Conservation (phyloP, 2,113 vertebrate genomes). For the Bombycilla garrulus region DNA sequence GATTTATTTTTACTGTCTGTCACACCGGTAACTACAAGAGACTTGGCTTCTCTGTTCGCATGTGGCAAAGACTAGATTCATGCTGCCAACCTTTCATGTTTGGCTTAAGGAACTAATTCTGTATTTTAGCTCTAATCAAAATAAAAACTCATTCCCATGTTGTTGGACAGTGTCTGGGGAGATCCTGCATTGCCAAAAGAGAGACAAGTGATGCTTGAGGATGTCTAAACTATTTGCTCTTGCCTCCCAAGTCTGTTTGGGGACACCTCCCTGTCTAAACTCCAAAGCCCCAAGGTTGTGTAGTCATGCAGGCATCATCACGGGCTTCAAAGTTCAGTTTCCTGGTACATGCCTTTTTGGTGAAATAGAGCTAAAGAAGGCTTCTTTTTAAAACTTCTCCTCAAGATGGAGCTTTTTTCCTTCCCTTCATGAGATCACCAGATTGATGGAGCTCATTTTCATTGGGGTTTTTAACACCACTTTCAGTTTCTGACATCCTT, state of each 20-base stretch:
- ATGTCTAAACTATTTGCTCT: neutral
- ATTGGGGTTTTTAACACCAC: neutral
- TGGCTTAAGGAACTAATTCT: neutral
- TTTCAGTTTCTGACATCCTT: neutral
- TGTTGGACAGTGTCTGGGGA: neutral
- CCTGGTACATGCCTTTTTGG: neutral
- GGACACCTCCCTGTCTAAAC: neutral
- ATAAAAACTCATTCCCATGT: neutral
- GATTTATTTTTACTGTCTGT: neutral
- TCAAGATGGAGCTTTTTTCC: neutral
- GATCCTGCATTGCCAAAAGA: neutral
- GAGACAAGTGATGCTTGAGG: neutral
- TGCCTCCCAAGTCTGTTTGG: neutral
- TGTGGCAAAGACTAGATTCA: neutral
- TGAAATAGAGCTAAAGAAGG: neutral
- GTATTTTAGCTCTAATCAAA: neutral
- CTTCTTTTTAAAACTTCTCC: neutral
- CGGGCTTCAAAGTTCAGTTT: neutral
- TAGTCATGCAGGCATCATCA: fast-evolving
- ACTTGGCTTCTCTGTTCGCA: neutral
- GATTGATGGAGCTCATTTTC: neutral
- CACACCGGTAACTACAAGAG: neutral
- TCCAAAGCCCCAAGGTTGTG: neutral
- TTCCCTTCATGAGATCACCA: neutral
- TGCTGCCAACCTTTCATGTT: neutral